These are phyloP conservation scores for Eupithecia subfuscata DNA, from an alignment of 2,888 invertebrate genomes.

Conservation along the genomic window DNA sequence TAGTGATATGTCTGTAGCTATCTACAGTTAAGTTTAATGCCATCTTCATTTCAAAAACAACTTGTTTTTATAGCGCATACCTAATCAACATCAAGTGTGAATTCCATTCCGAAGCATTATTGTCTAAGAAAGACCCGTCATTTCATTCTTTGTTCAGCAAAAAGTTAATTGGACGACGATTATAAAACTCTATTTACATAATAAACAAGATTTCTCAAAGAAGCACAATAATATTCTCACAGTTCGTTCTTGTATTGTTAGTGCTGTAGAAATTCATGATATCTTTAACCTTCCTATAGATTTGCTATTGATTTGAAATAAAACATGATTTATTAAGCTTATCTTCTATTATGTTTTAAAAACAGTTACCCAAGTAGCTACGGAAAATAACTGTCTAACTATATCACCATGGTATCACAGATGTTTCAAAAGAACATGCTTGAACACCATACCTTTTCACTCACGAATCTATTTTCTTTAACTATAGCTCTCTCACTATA, in stretches of 20 bases:
- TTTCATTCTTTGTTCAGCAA: conserved; percentile 60
- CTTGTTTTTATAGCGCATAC: conserved; percentile 23
- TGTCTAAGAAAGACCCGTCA: conserved; percentile 56
- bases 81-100: conserved; percentile 40
- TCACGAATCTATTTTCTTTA: too few relatives aligned
- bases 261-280: conserved; percentile 61
- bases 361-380: background rate
- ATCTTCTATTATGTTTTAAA: background rate
- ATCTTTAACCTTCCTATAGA: conserved; percentile 38
- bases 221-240: conserved; percentile 70
- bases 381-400: too few relatives aligned
- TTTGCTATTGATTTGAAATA: conserved; percentile 31
- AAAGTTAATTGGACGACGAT: conserved; percentile 74
- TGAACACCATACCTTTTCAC: background rate
- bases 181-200: conserved; percentile 65
- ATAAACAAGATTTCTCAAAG: conserved; percentile 75
- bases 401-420: too few relatives aligned
- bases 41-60: conserved; percentile 18
- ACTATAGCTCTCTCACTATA: background rate
- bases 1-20: background rate
- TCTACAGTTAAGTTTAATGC: conserved; percentile 2
- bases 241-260: conserved; percentile 55
- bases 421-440: too few relatives aligned
- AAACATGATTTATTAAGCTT: background rate
- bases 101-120: conserved; percentile 49